Conservation (phyloP, 1,140 invertebrate species). For the Eulimnadia texana region DNA sequence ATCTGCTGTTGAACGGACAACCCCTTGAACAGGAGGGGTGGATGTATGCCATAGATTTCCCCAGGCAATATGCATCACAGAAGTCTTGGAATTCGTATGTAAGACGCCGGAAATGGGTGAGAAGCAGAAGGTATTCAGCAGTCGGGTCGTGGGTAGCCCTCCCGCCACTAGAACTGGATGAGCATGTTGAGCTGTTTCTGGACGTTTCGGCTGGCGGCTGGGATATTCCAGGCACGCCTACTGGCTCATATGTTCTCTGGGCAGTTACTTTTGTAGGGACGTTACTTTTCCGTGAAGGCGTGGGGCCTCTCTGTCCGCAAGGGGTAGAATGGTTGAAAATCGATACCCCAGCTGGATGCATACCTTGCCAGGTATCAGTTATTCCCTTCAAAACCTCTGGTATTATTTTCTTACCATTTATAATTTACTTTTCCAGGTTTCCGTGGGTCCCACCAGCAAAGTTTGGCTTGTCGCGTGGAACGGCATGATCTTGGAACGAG, state of each 20-base stretch:
- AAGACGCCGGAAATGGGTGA: slow-evolving; percentile 71
- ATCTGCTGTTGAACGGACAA: slow-evolving; percentile 71
- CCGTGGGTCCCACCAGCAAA: slow-evolving; percentile 1
- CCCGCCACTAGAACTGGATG: slow-evolving; percentile 22
- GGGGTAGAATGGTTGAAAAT: slow-evolving; percentile 5
- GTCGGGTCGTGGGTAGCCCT: slow-evolving; percentile 79
- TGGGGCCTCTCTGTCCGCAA: not conserved
- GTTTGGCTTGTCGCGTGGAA: slow-evolving; percentile 11
- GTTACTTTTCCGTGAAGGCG: slow-evolving; percentile 46
- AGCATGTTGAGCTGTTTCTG: slow-evolving; percentile 50
- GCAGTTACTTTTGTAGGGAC: slow-evolving; percentile 75
- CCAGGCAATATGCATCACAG: slow-evolving; percentile 58
- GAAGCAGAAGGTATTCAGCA: slow-evolving; percentile 69
- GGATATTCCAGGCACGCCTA: slow-evolving; percentile 53
- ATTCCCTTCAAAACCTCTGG: not conserved
- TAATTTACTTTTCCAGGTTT: not conserved
- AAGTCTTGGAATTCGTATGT: slow-evolving; percentile 86
- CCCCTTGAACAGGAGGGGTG: slow-evolving; percentile 76
- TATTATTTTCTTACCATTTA: not conserved
- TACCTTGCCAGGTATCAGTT: slow-evolving; percentile 8
- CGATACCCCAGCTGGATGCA: slow-evolving; percentile 2
- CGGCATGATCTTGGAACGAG: not conserved
- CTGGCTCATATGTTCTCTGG: slow-evolving; percentile 67
- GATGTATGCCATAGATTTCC: slow-evolving; percentile 89
- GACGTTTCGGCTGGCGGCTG: slow-evolving; percentile 73